Percentiles rank a stretch among this genome's conserved stretches.
phyloP scores from a whole-genome alignment of 2,888 invertebrate species.

The Rhingia rostrata region DNA sequence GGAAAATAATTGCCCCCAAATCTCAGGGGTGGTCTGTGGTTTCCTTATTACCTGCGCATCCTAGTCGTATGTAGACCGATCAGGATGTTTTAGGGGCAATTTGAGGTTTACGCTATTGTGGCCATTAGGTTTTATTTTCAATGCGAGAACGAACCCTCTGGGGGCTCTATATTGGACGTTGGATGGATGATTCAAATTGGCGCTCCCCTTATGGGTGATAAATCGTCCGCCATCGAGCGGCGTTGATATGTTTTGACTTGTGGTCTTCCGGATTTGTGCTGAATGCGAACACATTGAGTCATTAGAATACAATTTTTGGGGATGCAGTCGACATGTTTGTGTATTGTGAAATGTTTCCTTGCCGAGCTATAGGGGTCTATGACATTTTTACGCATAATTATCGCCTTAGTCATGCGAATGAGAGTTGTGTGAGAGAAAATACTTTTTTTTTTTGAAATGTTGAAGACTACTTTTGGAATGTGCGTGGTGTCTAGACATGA shows the following conservation, averaged over 20 bases:
- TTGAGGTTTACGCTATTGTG: constrained; percentile 12
- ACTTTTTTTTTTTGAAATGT: neutral
- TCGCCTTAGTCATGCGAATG: constrained; percentile 56
- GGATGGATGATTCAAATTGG: constrained; percentile 49
- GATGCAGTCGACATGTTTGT: constrained; percentile 53
- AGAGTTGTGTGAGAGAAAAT: neutral
- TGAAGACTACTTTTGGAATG: constrained; percentile 14
- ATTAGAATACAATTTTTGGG: constrained; percentile 65
- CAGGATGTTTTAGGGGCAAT: constrained; percentile 22
- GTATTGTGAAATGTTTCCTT: constrained; percentile 22
- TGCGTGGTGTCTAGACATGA: constrained; percentile 32
- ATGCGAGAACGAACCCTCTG: constrained; percentile 8
- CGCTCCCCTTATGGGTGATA: constrained; percentile 30
- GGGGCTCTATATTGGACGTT: constrained; percentile 3
- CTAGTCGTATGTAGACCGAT: constrained; percentile 5
- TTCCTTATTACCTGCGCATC: neutral
- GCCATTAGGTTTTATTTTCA: neutral
- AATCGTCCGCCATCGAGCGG: constrained; percentile 42
- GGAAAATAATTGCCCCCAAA: neutral
- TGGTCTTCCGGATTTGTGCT: constrained; percentile 19
- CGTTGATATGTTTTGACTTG: constrained; percentile 65
- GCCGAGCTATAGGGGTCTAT: constrained; percentile 26
- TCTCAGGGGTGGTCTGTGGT: constrained; percentile 46
- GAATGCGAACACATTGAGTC: constrained; percentile 73
- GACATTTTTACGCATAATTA: constrained; percentile 60